These are phyloP conservation scores for Papilio glaucus DNA, from an alignment of 1,140 invertebrate species.

Conservation along the genomic window DNA sequence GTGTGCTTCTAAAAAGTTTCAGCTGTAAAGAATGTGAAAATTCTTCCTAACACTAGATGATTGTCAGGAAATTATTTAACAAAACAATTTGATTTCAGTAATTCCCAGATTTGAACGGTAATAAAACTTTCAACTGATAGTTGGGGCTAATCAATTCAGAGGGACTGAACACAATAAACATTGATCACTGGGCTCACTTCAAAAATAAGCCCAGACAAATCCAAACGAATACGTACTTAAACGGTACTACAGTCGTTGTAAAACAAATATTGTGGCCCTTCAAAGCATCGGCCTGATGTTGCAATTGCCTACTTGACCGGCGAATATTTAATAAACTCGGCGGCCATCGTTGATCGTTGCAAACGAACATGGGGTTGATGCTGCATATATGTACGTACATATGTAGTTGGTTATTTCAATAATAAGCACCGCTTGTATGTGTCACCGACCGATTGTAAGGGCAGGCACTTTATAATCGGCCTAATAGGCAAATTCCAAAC, in stretches of 20 bases:
- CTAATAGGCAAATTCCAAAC: too few species aligned
- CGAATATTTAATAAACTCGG: neutral
- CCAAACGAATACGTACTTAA: slow-evolving; percentile 1
- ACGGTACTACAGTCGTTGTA: neutral
- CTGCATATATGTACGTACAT: too few species aligned
- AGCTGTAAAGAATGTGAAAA: too few species aligned
- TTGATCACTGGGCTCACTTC: neutral
- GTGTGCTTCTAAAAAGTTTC: too few species aligned
- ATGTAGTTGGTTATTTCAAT: too few species aligned
- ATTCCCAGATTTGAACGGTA: too few species aligned
- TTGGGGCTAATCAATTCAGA: neutral
- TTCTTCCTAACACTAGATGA: neutral
- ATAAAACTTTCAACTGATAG: too few species aligned
- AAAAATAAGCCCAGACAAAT: neutral
- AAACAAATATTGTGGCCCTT: neutral
- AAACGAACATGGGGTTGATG: neutral
- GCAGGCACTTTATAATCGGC: too few species aligned
- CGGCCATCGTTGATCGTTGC: neutral
- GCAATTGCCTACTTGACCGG: neutral
- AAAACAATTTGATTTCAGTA: neutral
- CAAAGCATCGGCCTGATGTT: neutral
- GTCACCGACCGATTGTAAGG: too few species aligned
- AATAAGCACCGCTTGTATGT: too few species aligned
- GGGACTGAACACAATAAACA: too few species aligned
- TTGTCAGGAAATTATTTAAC: neutral